Evolutionary conservation across 2,113 vertebrate species (phyloP).

Genomic region (Cyprinodon tularosa): DNA sequence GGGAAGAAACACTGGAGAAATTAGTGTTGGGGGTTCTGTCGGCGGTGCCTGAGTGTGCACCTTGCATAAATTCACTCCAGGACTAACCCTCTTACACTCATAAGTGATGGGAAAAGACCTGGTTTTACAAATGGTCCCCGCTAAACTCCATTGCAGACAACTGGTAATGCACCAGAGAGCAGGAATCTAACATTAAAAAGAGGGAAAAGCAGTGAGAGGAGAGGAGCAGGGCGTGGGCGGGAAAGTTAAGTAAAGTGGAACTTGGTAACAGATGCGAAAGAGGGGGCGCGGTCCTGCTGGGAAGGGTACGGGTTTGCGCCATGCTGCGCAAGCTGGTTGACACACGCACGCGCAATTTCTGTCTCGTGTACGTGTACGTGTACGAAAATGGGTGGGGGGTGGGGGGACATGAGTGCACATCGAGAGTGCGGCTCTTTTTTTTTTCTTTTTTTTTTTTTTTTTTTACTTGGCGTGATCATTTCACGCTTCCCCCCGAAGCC

Average conservation of each 20-base stretch:
- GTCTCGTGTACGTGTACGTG: slow-evolving; percentile 49
- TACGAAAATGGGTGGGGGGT: slow-evolving; percentile 70
- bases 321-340: not conserved
- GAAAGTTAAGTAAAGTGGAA: slow-evolving; percentile 77
- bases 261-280: slow-evolving; percentile 81
- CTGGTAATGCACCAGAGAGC: slow-evolving; percentile 30
- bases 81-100: not conserved
- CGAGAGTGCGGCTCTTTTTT: slow-evolving; percentile 89
- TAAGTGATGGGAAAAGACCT: not conserved
- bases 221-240: slow-evolving; percentile 45
- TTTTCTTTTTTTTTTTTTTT: slow-evolving; percentile 6
- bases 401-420: slow-evolving; percentile 93
- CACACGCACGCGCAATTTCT: slow-evolving; percentile 18
- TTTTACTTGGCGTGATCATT: slow-evolving; percentile 93
- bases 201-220: not conserved
- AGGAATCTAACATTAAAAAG: slow-evolving; percentile 46
- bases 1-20: slow-evolving; percentile 24
- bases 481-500: slow-evolving; percentile 95
- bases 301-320: slow-evolving; percentile 53
- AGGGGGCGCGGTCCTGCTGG: slow-evolving; percentile 83
- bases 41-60: not conserved
- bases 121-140: slow-evolving; percentile 27
- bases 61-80: not conserved
- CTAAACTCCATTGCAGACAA: slow-evolving; percentile 8
- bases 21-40: not conserved